Conservation (phyloP, 2,113 vertebrate genomes). For the Ibidorhyncha struthersii region DNA sequence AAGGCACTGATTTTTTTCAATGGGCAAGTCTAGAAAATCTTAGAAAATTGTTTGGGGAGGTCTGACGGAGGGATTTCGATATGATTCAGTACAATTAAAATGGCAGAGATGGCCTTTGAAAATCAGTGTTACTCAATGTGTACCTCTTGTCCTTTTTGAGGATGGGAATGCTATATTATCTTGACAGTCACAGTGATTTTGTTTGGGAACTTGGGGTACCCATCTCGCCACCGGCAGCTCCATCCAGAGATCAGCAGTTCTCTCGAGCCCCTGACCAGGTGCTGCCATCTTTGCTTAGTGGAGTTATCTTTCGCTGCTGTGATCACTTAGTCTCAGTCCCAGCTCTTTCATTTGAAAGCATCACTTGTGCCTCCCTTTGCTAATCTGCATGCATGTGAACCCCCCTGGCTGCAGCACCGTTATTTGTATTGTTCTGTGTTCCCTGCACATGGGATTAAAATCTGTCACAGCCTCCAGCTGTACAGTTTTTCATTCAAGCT, state of each 20-base stretch:
- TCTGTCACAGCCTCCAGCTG: conserved; percentile 15
- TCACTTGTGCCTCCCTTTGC: conserved; percentile 3
- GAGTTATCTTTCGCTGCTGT: neutral
- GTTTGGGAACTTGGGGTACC: neutral
- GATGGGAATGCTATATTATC: neutral
- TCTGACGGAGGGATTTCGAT: neutral
- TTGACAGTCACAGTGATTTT: neutral
- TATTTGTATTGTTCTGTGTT: conserved; percentile 12
- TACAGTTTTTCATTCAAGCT: neutral
- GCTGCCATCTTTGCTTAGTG: neutral
- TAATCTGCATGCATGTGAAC: conserved; percentile 36
- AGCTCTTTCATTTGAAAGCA: neutral
- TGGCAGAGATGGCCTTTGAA: neutral
- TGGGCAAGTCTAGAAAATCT: neutral
- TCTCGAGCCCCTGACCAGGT: accelerated
- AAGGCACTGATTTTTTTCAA: neutral
- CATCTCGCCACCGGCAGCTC: neutral
- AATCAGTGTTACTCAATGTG: neutral
- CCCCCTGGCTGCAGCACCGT: neutral
- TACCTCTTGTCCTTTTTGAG: neutral
- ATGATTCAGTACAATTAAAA: neutral
- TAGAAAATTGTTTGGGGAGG: neutral
- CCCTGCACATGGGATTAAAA: neutral
- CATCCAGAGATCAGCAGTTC: neutral
- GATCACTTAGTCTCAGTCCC: neutral